Evolutionary conservation across 1,140 invertebrate genomes (phyloP), one percentile per base, ranked within the genome.

Genomic region (Pachypeltis micranthus): DNA sequence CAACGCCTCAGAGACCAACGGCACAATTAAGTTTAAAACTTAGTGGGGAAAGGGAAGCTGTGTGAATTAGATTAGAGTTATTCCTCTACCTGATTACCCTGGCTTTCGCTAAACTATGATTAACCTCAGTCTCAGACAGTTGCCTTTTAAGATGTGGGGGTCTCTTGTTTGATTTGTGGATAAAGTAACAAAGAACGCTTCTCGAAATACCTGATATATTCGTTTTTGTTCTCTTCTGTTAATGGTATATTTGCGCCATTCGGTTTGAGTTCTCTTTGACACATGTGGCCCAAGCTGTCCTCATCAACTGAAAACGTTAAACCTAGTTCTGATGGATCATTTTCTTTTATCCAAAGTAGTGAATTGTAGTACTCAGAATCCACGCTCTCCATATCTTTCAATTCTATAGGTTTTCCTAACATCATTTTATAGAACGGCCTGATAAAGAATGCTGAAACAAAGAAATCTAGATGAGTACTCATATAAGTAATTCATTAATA

Each of bases 341-440:
- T 98, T 72, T 99, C 95, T 75, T 89, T 88, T 62, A 98, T 96
- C 90, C 92, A 98, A 67, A 95, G 81, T 31, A 99, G 77, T 0
- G 95, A 98, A 78, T 98, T 98, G 75, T 95, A 97, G 78, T 98
- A 99, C 77, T 98, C 95, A 0, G 91, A 89, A 77, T 99, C 96
- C 23, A 98, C 96, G 44, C 92, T 88, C 77, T 98, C 95, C 95
- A 98, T 98, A 75, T 98, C 96, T 75, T 92, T 90, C 10, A 99
- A 77, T 71, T 91, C 90, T 67, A 99, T 98, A 31, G 83, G 72
- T 78, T 98, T 98, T 61, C 84, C 84, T 66, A 99, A 75, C 94
- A 99, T 98, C 96, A 99, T 98, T 79, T 98, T 99, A 77, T 99
- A 99, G 78, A 98, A 98, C 67, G 96, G 96, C 72, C 96, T 86